Percentiles rank a stretch among this genome's conserved stretches.
Conservation (phyloP, 1,140 invertebrate species). For the Trichomalopsis sarcophagae region DNA sequence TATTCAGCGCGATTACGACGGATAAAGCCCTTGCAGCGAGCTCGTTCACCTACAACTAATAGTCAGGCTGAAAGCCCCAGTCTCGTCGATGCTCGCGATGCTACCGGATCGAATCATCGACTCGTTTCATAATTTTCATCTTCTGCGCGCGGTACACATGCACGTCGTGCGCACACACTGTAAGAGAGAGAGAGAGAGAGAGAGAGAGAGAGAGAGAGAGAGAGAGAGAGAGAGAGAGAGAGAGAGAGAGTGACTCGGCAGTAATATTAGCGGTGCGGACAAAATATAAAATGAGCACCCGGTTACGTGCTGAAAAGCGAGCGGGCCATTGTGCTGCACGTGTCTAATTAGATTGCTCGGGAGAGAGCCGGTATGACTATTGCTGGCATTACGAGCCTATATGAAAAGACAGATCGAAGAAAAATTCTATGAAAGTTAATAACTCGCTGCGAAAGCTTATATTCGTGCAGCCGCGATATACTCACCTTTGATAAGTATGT, state of each 20-base stretch:
- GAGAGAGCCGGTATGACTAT: not conserved
- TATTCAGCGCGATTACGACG: not conserved
- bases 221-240: too few relatives aligned
- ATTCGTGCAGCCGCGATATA: not conserved
- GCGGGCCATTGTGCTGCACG: constrained; percentile 29
- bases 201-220: too few relatives aligned
- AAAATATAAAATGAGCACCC: constrained; percentile 29
- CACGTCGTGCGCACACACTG: not conserved
- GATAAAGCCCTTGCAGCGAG: not conserved
- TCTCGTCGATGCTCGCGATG: not conserved
- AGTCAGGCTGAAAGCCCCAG: not conserved
- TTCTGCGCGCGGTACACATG: not conserved
- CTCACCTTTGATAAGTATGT: not conserved
- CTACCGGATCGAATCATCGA: constrained; percentile 16
- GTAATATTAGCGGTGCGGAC: constrained; percentile 6
- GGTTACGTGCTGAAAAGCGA: constrained; percentile 7
- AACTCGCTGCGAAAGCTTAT: not conserved
- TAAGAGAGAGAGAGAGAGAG: constrained; percentile 4
- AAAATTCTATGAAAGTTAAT: constrained; percentile 33
- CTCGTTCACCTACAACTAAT: not conserved
- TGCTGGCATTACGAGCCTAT: constrained; percentile 18
- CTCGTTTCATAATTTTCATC: constrained; percentile 17
- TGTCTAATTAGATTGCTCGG: constrained; percentile 42
- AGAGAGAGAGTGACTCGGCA: constrained; percentile 33
- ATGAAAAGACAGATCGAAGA: constrained; percentile 17